Percentiles rank a stretch among this genome's conserved stretches.
Conservation (phyloP, 1,140 invertebrate genomes). For the Leptinotarsa undecemlineata region DNA sequence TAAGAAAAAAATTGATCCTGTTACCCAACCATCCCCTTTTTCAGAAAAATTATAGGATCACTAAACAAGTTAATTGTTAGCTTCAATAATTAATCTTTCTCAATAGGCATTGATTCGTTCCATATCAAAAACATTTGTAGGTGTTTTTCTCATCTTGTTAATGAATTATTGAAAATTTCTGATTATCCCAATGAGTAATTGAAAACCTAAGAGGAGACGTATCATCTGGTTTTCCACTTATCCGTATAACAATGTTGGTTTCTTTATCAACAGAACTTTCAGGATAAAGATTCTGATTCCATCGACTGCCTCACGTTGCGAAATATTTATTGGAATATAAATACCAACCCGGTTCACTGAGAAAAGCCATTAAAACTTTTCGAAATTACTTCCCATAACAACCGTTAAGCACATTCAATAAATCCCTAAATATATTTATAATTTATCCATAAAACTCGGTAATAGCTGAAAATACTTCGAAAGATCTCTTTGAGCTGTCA, state of each 20-base stretch:
- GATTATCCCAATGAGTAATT: too few relatives aligned
- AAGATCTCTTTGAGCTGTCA: not conserved
- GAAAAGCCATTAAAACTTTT: slow-evolving; percentile 3
- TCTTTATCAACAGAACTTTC: not conserved
- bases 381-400: not conserved
- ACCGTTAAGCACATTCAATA: slow-evolving; percentile 5
- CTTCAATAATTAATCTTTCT: too few relatives aligned
- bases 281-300: not conserved
- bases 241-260: not conserved
- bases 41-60: too few relatives aligned
- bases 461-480: not conserved
- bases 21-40: too few relatives aligned
- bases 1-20: too few relatives aligned
- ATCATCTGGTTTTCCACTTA: too few relatives aligned
- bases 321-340: not conserved
- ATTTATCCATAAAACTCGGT: slow-evolving; percentile 1
- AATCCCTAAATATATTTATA: slow-evolving; percentile 3
- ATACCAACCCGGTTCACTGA: not conserved
- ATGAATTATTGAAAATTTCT: too few relatives aligned
- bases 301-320: not conserved
- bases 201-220: too few relatives aligned
- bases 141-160: too few relatives aligned
- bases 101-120: too few relatives aligned
- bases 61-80: too few relatives aligned
- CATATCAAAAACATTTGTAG: too few relatives aligned